Evolutionary conservation across 2,888 invertebrate species (phyloP), one percentile per base, ranked within the genome.

Genomic region (Orthosia cruda): DNA sequence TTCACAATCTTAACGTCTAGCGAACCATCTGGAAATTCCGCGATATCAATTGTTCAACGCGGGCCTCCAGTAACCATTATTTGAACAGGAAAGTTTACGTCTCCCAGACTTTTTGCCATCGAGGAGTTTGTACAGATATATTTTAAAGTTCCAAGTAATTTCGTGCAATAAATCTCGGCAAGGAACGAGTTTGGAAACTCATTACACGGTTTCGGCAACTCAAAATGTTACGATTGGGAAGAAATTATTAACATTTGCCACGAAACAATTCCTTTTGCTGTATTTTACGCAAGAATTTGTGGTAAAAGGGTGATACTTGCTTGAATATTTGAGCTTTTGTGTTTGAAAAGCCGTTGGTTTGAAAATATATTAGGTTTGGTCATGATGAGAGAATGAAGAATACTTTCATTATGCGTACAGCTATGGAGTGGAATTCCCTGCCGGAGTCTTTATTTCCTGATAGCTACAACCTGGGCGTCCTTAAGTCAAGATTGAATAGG

Each of bases 161-260:
- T 83, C 77, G 50, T 69, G 84, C 86, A 83, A 84, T 86, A 84
- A 83, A 85, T 84, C 80, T 83, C 62, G 68, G 50, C 67, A 71
- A 65, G 61, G 82, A 89, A 89, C 81, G 83, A 89, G 88, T 89
- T 89, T 77, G 83, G 73, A 79, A 89, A 89, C 88, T 88, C 90
- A 89, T 89, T 89, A 89, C 83, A 82, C 74, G 78, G 67, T 74
- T 88, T 83, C 78, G 71, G 74, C 64, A 87, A 87, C 84, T 87
- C 84, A 81, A 88, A 89, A 88, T 80, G 79, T 83, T 83, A 74
- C 81, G 77, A 89, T 87, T 74, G 82, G 78, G 71, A 80, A 80
- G 81, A 82, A 84, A 88, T 81, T 87, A 88, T 89, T 85, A 87
- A 87, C 76, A 81, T 86, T 84, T 59, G 68, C 57, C 58, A 69